These are phyloP conservation scores for Amitus sp. DNA, from an alignment of 2,888 invertebrate species.

Conservation along the genomic window DNA sequence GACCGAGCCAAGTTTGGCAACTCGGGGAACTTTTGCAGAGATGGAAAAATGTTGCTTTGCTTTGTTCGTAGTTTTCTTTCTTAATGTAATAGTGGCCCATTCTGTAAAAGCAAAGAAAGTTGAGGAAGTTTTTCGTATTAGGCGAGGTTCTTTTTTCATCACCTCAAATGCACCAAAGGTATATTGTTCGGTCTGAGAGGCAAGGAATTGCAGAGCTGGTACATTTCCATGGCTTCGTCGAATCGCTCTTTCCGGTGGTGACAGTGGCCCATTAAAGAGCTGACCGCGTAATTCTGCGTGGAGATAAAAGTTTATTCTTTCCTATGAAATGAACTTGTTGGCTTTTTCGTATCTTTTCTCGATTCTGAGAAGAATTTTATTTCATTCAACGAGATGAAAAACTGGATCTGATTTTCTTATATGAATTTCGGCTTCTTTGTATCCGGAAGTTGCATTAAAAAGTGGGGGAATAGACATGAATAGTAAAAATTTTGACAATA, in stretches of 20 bases:
- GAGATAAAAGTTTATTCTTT: not conserved
- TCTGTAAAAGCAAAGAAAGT: constrained; percentile 22
- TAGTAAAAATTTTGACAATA: no score
- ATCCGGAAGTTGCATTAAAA: no score
- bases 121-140: not conserved
- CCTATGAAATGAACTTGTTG: not conserved
- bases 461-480: no score
- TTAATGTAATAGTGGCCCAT: constrained; percentile 47
- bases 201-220: constrained; percentile 47
- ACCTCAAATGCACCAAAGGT: constrained; percentile 49
- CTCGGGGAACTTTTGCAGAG: constrained; percentile 46
- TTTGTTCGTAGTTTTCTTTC: constrained; percentile 39
- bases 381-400: not conserved
- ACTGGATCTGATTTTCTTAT: no score
- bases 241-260: constrained; percentile 39
- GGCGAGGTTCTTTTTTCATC: constrained; percentile 6
- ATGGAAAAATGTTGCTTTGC: constrained; percentile 45
- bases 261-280: constrained; percentile 52
- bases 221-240: constrained; percentile 43
- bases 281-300: constrained; percentile 49
- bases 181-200: constrained; percentile 49
- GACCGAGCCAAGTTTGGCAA: constrained; percentile 49
- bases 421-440: no score
- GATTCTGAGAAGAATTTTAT: no score
- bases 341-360: no score